Conservation (phyloP, 2,797 vertebrate species). For the Mormyrops boulengeri region DNA sequence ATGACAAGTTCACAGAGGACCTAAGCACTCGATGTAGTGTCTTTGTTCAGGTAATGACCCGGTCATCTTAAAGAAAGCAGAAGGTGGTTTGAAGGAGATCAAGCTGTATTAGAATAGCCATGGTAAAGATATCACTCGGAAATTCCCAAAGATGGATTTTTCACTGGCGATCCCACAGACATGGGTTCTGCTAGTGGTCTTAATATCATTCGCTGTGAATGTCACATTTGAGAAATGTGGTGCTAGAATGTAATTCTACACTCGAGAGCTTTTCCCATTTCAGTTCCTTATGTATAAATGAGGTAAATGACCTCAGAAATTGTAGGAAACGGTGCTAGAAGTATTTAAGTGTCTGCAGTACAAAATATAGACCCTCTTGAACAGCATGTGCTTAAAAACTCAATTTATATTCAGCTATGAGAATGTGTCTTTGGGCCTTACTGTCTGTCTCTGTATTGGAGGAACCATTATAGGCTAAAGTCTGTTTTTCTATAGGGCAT, state of each 20-base stretch:
- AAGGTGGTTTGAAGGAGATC: not conserved
- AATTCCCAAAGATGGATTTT: not conserved
- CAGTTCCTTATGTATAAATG: not conserved
- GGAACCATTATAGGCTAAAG: not conserved
- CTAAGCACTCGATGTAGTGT: slow-evolving; percentile 86
- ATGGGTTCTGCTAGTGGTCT: not conserved
- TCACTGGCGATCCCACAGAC: not conserved
- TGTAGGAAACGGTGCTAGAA: not conserved
- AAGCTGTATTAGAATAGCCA: not conserved
- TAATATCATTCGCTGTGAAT: not conserved
- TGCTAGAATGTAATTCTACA: not conserved
- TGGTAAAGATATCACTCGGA: not conserved
- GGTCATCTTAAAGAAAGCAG: not conserved
- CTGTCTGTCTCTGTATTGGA: not conserved
- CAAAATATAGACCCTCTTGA: not conserved
- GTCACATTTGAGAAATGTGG: not conserved
- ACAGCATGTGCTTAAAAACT: not conserved
- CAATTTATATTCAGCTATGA: not conserved
- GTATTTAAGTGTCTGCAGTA: not conserved
- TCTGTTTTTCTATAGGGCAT: slow-evolving; percentile 71
- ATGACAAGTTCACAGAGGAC: slow-evolving; percentile 83
- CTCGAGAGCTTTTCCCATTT: not conserved
- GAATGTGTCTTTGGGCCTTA: not conserved
- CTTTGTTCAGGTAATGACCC: slow-evolving; percentile 83
- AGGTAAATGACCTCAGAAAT: not conserved